phyloP scores from a whole-genome alignment of 1,140 invertebrate species.

The Listronotus oregonensis region DNA sequence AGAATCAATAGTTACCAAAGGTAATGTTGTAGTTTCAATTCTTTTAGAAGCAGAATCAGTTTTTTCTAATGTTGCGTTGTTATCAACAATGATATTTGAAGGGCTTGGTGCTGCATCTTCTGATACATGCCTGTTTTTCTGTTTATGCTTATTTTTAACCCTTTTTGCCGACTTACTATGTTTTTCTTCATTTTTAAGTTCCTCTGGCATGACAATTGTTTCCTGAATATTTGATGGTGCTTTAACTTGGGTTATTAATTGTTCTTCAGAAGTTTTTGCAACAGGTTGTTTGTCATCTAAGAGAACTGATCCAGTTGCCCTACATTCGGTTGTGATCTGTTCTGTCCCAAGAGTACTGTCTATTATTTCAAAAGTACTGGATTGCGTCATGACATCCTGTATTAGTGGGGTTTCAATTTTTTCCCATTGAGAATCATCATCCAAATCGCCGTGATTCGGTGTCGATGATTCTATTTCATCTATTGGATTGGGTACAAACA shows the following conservation, averaged over 20 bases:
- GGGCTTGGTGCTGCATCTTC: background rate
- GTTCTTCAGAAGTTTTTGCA: background rate
- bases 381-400: background rate
- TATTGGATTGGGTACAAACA: slow-evolving; percentile 33
- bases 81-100: no score
- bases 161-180: background rate
- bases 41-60: no score
- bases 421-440: slow-evolving; percentile 30
- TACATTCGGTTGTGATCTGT: no score
- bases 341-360: background rate
- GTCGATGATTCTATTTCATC: slow-evolving; percentile 14
- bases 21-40: no score
- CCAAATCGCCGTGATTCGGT: slow-evolving; percentile 5
- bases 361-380: slow-evolving; percentile 4
- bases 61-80: background rate
- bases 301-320: no score
- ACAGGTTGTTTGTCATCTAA: no score
- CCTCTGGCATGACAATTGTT: no score
- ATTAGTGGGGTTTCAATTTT: slow-evolving; percentile 9
- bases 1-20: no score
- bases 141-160: slow-evolving; percentile 9
- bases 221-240: no score
- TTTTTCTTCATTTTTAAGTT: no score
- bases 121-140: slow-evolving; percentile 3
- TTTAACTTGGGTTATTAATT: background rate